Conservation (phyloP, 2,113 vertebrate species). For the Myodes glareolus region DNA sequence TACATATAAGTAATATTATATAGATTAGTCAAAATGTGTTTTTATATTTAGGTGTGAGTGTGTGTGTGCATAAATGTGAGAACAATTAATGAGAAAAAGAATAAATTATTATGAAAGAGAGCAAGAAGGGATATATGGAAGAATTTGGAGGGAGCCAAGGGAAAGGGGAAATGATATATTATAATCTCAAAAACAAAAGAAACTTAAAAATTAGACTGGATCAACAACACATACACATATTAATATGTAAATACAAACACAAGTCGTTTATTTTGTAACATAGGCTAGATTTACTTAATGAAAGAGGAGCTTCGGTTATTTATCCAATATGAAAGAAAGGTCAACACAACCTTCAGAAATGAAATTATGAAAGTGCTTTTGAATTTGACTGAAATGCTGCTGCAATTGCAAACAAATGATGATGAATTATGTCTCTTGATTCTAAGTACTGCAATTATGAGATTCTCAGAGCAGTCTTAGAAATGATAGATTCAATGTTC, state of each 20-base stretch:
- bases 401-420: slow-evolving; percentile 68
- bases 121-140: neutral
- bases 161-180: neutral
- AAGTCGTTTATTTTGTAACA: neutral
- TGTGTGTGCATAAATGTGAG: neutral
- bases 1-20: neutral
- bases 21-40: neutral
- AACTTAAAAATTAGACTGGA: neutral
- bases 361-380: slow-evolving; percentile 58
- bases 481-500: slow-evolving; percentile 74
- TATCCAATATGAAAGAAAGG: slow-evolving; percentile 55
- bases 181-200: neutral
- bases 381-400: slow-evolving; percentile 60
- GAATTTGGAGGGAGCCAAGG: neutral
- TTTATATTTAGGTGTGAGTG: neutral
- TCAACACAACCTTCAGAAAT: slow-evolving; percentile 67
- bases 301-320: slow-evolving; percentile 34
- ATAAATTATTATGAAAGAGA: neutral
- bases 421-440: slow-evolving; percentile 71
- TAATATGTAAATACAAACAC: neutral
- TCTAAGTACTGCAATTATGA: slow-evolving; percentile 72
- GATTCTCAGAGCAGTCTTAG: slow-evolving; percentile 68
- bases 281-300: neutral
- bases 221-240: neutral
- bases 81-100: neutral